Percentiles rank a stretch among this genome's conserved stretches.
Evolutionary conservation across 2,797 vertebrate species (phyloP).

Genomic region (Trematomus bernacchii): DNA sequence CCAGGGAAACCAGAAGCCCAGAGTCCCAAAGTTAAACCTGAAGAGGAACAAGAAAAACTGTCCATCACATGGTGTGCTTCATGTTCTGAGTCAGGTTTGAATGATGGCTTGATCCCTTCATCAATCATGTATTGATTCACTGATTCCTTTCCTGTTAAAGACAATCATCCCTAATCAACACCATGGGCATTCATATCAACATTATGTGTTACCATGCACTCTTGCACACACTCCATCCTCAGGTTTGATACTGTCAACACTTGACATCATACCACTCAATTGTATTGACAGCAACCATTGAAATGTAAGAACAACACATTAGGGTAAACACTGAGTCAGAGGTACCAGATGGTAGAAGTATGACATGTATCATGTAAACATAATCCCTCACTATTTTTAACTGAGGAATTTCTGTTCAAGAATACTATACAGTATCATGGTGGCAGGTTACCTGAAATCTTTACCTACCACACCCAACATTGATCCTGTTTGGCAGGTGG

Average conservation of each 20-base stretch:
- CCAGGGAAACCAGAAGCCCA: constrained; percentile 93
- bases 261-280: neutral
- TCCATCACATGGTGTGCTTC: neutral
- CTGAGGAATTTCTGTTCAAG: no score
- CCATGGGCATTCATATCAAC: neutral
- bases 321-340: no score
- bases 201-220: neutral
- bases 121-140: neutral
- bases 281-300: neutral
- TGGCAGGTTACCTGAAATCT: no score
- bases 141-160: neutral
- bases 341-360: no score
- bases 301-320: no score
- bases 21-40: constrained; percentile 89
- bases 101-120: neutral
- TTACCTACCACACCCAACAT: no score
- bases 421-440: no score
- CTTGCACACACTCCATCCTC: no score
- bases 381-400: no score
- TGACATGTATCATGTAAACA: no score
- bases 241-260: no score
- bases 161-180: neutral
- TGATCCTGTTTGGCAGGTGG: no score
- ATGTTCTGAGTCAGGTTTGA: neutral
- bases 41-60: neutral